Percentiles rank a stretch among this genome's conserved stretches.
These are phyloP conservation scores for Microdon myrmicae DNA, from an alignment of 2,888 invertebrate genomes.

Conservation along the genomic window DNA sequence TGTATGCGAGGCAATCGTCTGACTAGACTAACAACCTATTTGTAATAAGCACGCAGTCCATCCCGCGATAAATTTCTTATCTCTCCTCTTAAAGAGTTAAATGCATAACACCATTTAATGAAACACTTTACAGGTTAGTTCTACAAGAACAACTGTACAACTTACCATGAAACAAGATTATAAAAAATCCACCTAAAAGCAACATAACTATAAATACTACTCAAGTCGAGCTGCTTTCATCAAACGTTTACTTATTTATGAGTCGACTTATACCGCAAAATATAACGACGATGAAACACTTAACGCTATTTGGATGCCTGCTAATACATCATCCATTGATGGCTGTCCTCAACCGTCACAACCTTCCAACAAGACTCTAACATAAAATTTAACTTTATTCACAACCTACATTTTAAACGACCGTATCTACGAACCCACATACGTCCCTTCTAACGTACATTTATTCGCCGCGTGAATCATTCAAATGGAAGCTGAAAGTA, in stretches of 20 bases:
- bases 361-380: conserved; percentile 18
- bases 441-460: no score
- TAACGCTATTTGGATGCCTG: conserved; percentile 13
- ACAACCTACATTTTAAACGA: conserved; percentile 18
- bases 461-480: no score
- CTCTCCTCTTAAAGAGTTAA: neutral
- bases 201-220: conserved; percentile 16
- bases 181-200: conserved; percentile 23
- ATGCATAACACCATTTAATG: neutral
- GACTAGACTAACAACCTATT: no score
- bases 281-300: no score
- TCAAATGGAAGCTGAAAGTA: no score
- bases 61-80: neutral
- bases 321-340: conserved; percentile 17
- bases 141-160: no score
- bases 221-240: conserved; percentile 26
- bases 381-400: conserved; percentile 38
- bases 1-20: no score
- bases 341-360: conserved; percentile 7
- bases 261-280: conserved; percentile 8
- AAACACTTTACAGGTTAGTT: no score
- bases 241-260: conserved; percentile 29
- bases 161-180: conserved; percentile 16
- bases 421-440: conserved; percentile 4
- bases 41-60: no score